phyloP scores from a whole-genome alignment of 2,888 invertebrate genomes.

The Copidosoma aretas region DNA sequence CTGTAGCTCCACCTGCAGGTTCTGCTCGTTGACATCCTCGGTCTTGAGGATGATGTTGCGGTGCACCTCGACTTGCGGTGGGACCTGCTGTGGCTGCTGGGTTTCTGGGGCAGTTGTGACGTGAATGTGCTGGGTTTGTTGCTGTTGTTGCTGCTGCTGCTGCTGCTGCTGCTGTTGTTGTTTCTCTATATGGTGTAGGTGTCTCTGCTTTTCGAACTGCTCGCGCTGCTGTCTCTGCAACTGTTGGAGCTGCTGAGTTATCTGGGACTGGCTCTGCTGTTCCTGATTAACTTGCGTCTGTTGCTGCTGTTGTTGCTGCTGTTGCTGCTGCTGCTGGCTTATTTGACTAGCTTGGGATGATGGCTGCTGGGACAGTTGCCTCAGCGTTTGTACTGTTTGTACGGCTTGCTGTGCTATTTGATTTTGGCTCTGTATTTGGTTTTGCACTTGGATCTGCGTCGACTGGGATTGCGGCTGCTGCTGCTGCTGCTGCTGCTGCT shows the following conservation, averaged over 20 bases:
- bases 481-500: conserved; percentile 45
- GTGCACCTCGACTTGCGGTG: conserved; percentile 50
- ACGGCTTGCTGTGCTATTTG: conserved; percentile 53
- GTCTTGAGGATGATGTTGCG: conserved; percentile 54
- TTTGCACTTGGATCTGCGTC: conserved; percentile 52
- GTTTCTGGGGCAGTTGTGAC: conserved; percentile 49
- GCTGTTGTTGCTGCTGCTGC: conserved; percentile 53
- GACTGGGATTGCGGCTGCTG: conserved; percentile 52
- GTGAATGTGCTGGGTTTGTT: conserved; percentile 52
- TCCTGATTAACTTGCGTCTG: conserved; percentile 55
- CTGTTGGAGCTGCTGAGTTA: conserved; percentile 49
- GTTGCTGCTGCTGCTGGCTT: conserved; percentile 40
- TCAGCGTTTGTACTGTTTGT: conserved; percentile 51
- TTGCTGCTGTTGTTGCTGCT: conserved; percentile 40
- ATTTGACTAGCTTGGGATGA: conserved; percentile 47
- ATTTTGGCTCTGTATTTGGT: conserved; percentile 57
- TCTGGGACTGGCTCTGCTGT: conserved; percentile 41
- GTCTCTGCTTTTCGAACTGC: conserved; percentile 48
- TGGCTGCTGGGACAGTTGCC: conserved; percentile 52
- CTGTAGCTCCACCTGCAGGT: conserved; percentile 50
- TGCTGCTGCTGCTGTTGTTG: conserved; percentile 50
- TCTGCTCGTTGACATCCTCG: conserved; percentile 51
- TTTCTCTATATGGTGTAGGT: conserved; percentile 39
- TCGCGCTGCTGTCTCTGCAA: conserved; percentile 48
- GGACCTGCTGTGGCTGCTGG: no score